Evolutionary conservation across 2,113 vertebrate species (phyloP), one percentile per base, ranked within the genome.

Genomic region (Opisthocomus hoazin): DNA sequence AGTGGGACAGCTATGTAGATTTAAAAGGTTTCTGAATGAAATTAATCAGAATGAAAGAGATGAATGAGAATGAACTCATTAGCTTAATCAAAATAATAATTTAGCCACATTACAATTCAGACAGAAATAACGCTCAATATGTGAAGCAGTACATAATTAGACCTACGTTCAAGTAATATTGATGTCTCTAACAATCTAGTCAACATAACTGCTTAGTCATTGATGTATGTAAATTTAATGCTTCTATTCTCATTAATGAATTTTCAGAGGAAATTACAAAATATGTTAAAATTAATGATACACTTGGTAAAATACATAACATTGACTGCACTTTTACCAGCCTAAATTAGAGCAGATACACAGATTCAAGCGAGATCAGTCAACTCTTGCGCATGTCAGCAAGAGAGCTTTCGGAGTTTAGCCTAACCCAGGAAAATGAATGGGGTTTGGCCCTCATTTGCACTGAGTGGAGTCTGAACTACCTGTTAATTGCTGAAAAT

Each of bases 1-100:
- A 36, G 32, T 36, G 66, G 57, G 68, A 73, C 70, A 69, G 23
- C 45, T 53, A 56, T 41, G 32, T 50, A 58, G 30, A 23, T 86
- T 58, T 81, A 26, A 71, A 51, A 81, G 36, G 9, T 46, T 91
- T 74, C 78, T 90, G 56, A 88, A 90, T 26, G 3, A 80, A 90
- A 83, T 6, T 16, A 69, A 48, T 53, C 66, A 37, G 61, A 78
- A 73, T 60, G 37, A 76, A 68, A 12, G 54, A 79, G 45, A 70
- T 39, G 87, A 92, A 90, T 63, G 56, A 88, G 58, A 63, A 24
- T 48, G 11, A 93, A 71, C 68, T 81, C 69, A 82, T 95, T 68
- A 68, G 29, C 68, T 86, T 90, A 95, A 96, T 71, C 73, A 92
- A 90, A 94, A 88, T 46, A 94, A 81, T 45, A 66, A 92, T 91